These are phyloP conservation scores for Scaptomyza cyrtandrae DNA, from an alignment of 2,888 invertebrate genomes.

Conservation along the genomic window DNA sequence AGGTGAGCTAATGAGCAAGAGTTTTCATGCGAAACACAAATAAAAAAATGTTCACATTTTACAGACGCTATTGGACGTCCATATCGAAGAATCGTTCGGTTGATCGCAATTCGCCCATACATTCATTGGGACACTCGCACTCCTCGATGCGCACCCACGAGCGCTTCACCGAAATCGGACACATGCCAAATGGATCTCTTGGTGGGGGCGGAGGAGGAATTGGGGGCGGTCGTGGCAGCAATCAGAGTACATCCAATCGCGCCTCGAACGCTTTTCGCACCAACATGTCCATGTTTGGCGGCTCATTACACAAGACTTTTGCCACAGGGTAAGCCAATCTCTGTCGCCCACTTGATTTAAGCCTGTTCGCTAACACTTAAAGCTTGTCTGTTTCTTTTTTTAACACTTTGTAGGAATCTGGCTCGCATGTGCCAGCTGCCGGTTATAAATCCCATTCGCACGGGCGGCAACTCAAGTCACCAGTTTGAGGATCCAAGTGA, in stretches of 20 bases:
- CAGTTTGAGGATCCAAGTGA: conserved; percentile 95
- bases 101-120: conserved; percentile 85
- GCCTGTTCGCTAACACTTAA: conserved; percentile 53
- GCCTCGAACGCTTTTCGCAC: conserved; percentile 80
- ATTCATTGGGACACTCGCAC: conserved; percentile 82
- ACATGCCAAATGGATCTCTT: conserved; percentile 75
- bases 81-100: conserved; percentile 89
- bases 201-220: conserved; percentile 21
- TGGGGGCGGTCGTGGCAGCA: conserved; percentile 40
- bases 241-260: conserved; percentile 78
- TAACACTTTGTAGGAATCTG: conserved; percentile 79
- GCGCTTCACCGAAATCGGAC: conserved; percentile 83
- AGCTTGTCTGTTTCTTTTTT: not conserved
- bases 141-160: conserved; percentile 85
- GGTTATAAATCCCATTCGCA: conserved; percentile 85
- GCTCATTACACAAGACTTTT: conserved; percentile 89
- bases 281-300: conserved; percentile 87
- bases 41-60: not conserved
- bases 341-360: conserved; percentile 5
- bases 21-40: not conserved
- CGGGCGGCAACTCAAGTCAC: conserved; percentile 84
- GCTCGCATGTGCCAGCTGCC: conserved; percentile 85
- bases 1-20: conserved; percentile 85
- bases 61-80: conserved; percentile 90
- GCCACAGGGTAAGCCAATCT: conserved; percentile 86